A percentile compares a stretch with the other conserved stretches of the same genome.
Conservation (phyloP, 2,888 invertebrate genomes). For the Brachypalpus laphriformis region DNA sequence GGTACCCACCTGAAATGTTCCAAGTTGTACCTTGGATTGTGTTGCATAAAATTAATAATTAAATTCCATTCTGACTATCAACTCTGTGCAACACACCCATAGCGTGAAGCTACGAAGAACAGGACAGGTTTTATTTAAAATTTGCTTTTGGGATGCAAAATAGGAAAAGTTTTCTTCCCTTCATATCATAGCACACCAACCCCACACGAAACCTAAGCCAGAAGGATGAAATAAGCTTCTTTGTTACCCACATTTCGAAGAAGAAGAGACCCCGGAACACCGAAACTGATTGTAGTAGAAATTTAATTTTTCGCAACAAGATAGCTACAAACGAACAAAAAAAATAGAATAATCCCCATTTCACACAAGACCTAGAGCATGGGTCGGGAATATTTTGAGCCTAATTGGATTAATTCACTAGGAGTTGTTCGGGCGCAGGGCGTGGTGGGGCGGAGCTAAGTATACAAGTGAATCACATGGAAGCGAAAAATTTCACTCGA, state of each 20-base stretch:
- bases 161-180: slow-evolving; percentile 40
- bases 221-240: slow-evolving; percentile 58
- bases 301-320: slow-evolving; percentile 58
- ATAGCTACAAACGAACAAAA: slow-evolving; percentile 14
- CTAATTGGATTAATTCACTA: slow-evolving; percentile 72
- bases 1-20: background rate
- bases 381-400: slow-evolving; percentile 61
- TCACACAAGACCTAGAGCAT: slow-evolving; percentile 49
- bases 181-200: background rate
- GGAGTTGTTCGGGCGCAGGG: background rate
- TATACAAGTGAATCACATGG: slow-evolving; percentile 26
- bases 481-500: slow-evolving; percentile 54
- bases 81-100: slow-evolving; percentile 40
- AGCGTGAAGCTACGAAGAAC: background rate
- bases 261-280: background rate
- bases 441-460: background rate
- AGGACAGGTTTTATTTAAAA: slow-evolving; percentile 57
- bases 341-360: slow-evolving; percentile 65
- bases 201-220: slow-evolving; percentile 17
- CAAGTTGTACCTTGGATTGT: slow-evolving; percentile 57
- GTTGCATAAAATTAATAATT: slow-evolving; percentile 70
- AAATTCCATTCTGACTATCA: slow-evolving; percentile 73
- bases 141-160: slow-evolving; percentile 61
- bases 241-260: slow-evolving; percentile 18
- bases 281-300: slow-evolving; percentile 46